Evolutionary conservation across 2,888 invertebrate species (phyloP).

Genomic region (Andricus quercusramuli): DNA sequence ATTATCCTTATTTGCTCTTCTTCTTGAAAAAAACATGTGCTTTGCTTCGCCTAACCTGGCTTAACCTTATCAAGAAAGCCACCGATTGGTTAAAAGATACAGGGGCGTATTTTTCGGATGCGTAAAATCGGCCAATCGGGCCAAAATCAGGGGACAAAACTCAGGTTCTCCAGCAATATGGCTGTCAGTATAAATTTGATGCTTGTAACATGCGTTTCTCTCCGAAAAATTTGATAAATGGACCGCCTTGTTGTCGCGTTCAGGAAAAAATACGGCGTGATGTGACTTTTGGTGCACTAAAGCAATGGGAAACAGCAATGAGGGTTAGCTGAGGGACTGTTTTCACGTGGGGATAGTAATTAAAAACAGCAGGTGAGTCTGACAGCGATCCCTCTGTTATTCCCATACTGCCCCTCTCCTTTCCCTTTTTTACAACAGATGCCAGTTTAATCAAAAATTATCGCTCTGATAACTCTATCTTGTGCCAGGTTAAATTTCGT

Average conservation of each 20-base stretch:
- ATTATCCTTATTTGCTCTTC: not conserved
- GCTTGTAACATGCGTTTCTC: constrained; percentile 91
- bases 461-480: constrained; percentile 1
- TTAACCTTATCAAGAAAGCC: constrained; percentile 10
- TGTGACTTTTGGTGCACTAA: constrained; percentile 80
- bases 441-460: not conserved
- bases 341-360: constrained; percentile 60
- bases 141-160: constrained; percentile 87
- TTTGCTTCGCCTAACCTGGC: not conserved
- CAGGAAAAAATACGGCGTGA: constrained; percentile 78
- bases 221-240: constrained; percentile 85
- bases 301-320: constrained; percentile 82
- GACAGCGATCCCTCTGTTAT: constrained; percentile 19
- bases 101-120: constrained; percentile 47
- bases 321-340: constrained; percentile 79
- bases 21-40: not conserved
- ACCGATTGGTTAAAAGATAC: not conserved
- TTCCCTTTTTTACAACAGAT: constrained; percentile 18
- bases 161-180: constrained; percentile 93
- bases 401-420: not conserved
- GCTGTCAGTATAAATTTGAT: constrained; percentile 99
- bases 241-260: constrained; percentile 81
- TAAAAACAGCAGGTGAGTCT: constrained; percentile 48
- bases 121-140: constrained; percentile 82
- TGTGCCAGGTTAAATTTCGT: constrained; percentile 7